These are phyloP conservation scores for Coleophora flavipennella DNA, from an alignment of 2,888 invertebrate genomes.

Conservation along the genomic window DNA sequence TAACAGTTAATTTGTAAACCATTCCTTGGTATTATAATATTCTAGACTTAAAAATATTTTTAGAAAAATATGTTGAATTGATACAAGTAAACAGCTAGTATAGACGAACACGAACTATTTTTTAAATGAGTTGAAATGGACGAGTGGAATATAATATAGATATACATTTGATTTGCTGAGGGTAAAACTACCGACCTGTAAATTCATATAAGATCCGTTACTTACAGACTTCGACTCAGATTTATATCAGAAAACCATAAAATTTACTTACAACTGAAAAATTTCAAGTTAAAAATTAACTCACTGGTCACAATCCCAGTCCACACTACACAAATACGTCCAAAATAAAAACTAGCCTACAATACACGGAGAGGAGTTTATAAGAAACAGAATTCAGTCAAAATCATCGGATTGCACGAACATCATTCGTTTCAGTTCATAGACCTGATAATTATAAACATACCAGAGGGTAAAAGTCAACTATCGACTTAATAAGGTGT, in stretches of 20 bases:
- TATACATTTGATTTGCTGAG: too few relatives aligned
- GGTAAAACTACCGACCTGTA: too few relatives aligned
- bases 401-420: neutral
- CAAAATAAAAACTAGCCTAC: constrained; percentile 42
- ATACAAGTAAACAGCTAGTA: constrained; percentile 10
- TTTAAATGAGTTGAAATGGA: too few relatives aligned
- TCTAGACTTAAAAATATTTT: constrained; percentile 21
- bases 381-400: constrained; percentile 24
- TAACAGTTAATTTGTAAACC: constrained; percentile 23
- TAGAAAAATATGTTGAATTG: constrained; percentile 12
- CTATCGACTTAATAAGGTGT: constrained; percentile 3
- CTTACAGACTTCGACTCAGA: neutral
- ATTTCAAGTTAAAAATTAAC: constrained; percentile 25
- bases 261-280: constrained; percentile 31
- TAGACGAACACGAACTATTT: neutral
- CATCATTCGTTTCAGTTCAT: neutral
- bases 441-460: neutral
- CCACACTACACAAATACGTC: constrained; percentile 45
- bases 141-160: too few relatives aligned
- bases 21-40: constrained; percentile 21
- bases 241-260: constrained; percentile 9
- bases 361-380: constrained; percentile 37
- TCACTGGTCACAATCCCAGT: constrained; percentile 26
- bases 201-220: neutral
- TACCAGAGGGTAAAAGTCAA: neutral